Base-by-base conservation (phyloP, 2,888 invertebrate genomes). In the Spilarctia lutea region DNA sequence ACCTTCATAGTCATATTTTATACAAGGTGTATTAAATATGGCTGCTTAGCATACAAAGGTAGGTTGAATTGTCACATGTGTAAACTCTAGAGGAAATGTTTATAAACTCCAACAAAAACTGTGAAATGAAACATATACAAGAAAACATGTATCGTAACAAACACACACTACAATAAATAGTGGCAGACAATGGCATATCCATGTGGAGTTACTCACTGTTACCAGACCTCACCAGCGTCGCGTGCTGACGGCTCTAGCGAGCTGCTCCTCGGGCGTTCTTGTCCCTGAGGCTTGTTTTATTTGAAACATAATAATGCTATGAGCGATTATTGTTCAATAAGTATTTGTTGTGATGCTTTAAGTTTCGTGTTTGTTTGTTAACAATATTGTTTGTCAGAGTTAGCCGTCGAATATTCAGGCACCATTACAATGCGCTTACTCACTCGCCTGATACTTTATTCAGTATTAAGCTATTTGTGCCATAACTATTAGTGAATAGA, bases 361-460 rank as follows among this genome's bases (percentile, higher is more conserved):
- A 39, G 24, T 56, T 56, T 33, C 24, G 33, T 24, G 68, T 52
- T 52, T 69, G 69, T 69, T 69, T 35, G 39, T 56, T 56, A 69
- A 69, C 39, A 56, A 69, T 35, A 56, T 69, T 69, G 56, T 69
- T 69, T 39, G 13, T 69, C 52, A 63, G 27, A 30, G 30, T 18
- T 68, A 27, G 68, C 56, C 52, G 52, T 56, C 33, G 35, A 69
- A 69, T 56, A 69, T 69, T 56, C 35, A 39, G 35, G 69, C n/a
- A 33, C 69, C 35, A 69, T 69, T 35, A 69, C 69, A 69, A 69
- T 56, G 69, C 69, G 56, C n/a, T 69, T 69, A 69, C 56, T 69
- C 69, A 69, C 56, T 52, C 56, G 35, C 18, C 56, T 56, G 39
- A 27, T 35, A 56, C 35, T 35, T 68, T 45, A 45, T 68, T 45